A percentile compares a stretch with the other conserved stretches of the same genome.
Conservation (phyloP, 1,140 invertebrate species). For the Geopemphigus sp. region DNA sequence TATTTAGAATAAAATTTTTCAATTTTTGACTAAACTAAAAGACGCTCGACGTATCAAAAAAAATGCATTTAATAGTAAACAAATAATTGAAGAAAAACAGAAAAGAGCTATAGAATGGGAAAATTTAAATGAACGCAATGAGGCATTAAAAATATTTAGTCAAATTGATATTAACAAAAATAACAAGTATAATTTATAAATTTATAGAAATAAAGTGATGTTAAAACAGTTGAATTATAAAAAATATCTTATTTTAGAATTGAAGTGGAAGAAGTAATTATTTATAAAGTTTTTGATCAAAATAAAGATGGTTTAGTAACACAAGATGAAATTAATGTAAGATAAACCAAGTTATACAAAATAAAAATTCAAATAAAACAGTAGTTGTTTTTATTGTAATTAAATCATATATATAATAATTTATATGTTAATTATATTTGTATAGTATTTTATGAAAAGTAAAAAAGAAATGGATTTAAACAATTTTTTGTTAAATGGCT, state of each 20-base stretch:
- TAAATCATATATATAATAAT: background rate
- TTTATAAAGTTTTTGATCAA: constrained; percentile 76
- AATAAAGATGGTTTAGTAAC: constrained; percentile 82
- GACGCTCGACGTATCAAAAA: background rate
- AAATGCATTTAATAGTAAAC: background rate
- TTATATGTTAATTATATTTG: background rate
- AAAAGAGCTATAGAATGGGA: constrained; percentile 63
- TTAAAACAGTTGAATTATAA: background rate
- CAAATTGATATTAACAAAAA: constrained; percentile 76
- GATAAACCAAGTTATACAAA: constrained; percentile 4
- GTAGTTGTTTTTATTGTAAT: no score
- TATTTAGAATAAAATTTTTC: background rate
- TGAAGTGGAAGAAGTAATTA: constrained; percentile 74
- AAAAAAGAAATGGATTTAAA: background rate
- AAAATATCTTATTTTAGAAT: constrained; percentile 58
- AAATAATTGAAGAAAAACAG: constrained; percentile 56
- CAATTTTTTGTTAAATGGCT: constrained; percentile 16
- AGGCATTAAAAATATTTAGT: constrained; percentile 70
- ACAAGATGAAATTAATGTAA: constrained; percentile 76
- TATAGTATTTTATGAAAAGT: constrained; percentile 22
- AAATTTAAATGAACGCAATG: constrained; percentile 58
- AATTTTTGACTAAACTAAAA: background rate
- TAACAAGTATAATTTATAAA: constrained; percentile 56
- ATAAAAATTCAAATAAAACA: background rate
- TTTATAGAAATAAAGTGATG: background rate